These are phyloP conservation scores for Pseudotriccus pelzelni DNA, from an alignment of 2,797 vertebrate species.

Conservation along the genomic window DNA sequence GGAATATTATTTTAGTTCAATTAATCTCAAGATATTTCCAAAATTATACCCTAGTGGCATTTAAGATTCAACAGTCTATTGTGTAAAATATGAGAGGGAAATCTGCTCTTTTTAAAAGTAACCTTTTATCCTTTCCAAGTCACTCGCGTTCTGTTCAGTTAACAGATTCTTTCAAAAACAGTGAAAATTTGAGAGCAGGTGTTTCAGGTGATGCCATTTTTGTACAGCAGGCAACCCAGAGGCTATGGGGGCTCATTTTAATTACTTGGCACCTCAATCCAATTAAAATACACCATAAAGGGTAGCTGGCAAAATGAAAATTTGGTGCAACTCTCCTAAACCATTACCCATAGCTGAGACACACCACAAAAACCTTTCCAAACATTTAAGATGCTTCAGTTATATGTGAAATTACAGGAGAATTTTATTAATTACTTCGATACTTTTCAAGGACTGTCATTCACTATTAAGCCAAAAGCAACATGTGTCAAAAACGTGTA, in stretches of 20 bases:
- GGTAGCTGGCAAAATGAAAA: neutral
- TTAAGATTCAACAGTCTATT: neutral
- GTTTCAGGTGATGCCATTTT: neutral
- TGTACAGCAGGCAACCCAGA: neutral
- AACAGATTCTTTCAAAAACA: neutral
- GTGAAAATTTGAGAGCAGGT: neutral
- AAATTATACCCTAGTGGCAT: neutral
- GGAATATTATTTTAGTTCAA: neutral
- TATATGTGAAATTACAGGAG: fast-evolving
- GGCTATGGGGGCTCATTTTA: neutral
- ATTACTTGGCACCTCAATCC: constrained; percentile 10
- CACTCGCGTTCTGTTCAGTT: neutral
- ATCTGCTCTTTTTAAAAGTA: neutral
- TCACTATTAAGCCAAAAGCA: neutral
- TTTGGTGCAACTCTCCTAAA: neutral
- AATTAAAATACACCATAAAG: neutral
- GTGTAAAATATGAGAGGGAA: neutral
- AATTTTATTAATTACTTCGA: neutral
- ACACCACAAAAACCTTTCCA: neutral
- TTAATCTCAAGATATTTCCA: neutral
- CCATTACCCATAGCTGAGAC: neutral
- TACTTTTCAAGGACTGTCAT: neutral
- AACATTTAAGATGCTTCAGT: neutral
- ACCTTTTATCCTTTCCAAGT: neutral
- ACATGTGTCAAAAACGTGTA: neutral